A percentile compares a stretch with the other conserved stretches of the same genome.
phyloP scores from a whole-genome alignment of 2,888 invertebrate species.

The Epistrophe grossulariae region DNA sequence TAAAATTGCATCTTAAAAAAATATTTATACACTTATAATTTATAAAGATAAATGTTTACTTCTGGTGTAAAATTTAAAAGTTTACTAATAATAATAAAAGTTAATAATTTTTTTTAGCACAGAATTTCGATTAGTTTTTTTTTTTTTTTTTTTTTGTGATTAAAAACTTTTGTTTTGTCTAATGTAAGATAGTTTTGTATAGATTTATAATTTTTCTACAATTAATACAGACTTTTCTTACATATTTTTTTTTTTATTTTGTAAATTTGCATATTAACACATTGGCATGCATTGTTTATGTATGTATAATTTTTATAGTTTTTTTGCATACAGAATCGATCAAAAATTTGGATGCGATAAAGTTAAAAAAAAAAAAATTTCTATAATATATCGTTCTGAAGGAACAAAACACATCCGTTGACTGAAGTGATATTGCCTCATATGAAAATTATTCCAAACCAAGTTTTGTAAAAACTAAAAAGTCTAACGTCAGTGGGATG shows the following conservation, averaged over 20 bases:
- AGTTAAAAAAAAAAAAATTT: neutral
- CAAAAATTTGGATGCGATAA: neutral
- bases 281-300: slow-evolving; percentile 58
- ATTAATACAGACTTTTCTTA: slow-evolving; percentile 55
- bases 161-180: slow-evolving; percentile 24
- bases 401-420: no score
- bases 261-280: slow-evolving; percentile 64
- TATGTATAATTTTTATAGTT: slow-evolving; percentile 38
- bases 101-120: slow-evolving; percentile 69
- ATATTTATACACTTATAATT: slow-evolving; percentile 74
- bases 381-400: no score
- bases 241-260: slow-evolving; percentile 38
- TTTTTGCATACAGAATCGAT: neutral
- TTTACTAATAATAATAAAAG: slow-evolving; percentile 70
- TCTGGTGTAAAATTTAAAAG: slow-evolving; percentile 71
- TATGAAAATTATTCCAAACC: no score
- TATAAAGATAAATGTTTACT: slow-evolving; percentile 70
- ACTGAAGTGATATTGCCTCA: no score
- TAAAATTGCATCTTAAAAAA: slow-evolving; percentile 73
- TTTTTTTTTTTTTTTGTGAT: slow-evolving; percentile 38
- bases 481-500: no score
- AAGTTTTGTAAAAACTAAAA: no score
- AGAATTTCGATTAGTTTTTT: slow-evolving; percentile 67
- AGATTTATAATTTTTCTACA: slow-evolving; percentile 37
- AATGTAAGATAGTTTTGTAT: slow-evolving; percentile 42